phyloP scores from a whole-genome alignment of 1,140 invertebrate genomes.

The Lepidurus couesii region DNA sequence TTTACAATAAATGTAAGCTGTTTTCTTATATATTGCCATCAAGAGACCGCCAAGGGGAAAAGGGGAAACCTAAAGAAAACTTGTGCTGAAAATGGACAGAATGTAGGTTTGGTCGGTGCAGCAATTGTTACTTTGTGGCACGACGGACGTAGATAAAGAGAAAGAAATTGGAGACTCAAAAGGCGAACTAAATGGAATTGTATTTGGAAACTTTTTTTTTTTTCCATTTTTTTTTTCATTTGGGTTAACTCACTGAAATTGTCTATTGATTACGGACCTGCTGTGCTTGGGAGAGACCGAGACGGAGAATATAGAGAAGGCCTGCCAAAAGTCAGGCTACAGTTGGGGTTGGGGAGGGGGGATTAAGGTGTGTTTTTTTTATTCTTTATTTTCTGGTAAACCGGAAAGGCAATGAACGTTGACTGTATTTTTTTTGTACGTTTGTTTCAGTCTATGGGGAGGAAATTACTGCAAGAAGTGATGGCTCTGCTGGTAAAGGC shows the following conservation, averaged over 20 bases:
- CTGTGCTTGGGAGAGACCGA: not conserved
- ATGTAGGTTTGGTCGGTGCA: too few species aligned
- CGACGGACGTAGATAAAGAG: not conserved
- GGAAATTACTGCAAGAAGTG: conserved; percentile 1
- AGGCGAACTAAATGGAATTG: not conserved
- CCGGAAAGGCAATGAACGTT: not conserved
- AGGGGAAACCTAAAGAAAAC: too few species aligned
- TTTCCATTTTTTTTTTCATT: not conserved
- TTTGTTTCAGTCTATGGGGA: not conserved
- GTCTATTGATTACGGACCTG: not conserved
- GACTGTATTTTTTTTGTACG: not conserved
- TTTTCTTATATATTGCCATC: too few species aligned
- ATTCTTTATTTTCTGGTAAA: not conserved
- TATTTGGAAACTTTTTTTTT: not conserved
- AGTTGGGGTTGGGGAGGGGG: not conserved
- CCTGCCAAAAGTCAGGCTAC: not conserved
- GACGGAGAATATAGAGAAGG: not conserved
- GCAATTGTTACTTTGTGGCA: too few species aligned
- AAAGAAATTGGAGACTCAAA: not conserved
- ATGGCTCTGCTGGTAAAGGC: not conserved
- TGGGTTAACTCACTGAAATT: not conserved
- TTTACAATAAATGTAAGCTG: not conserved
- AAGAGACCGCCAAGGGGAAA: too few species aligned
- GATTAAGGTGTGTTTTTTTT: not conserved
- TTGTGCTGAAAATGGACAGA: too few species aligned